Evolutionary conservation across 2,113 vertebrate genomes (phyloP), one percentile per base, ranked within the genome.

Genomic region (Scopus umbretta): DNA sequence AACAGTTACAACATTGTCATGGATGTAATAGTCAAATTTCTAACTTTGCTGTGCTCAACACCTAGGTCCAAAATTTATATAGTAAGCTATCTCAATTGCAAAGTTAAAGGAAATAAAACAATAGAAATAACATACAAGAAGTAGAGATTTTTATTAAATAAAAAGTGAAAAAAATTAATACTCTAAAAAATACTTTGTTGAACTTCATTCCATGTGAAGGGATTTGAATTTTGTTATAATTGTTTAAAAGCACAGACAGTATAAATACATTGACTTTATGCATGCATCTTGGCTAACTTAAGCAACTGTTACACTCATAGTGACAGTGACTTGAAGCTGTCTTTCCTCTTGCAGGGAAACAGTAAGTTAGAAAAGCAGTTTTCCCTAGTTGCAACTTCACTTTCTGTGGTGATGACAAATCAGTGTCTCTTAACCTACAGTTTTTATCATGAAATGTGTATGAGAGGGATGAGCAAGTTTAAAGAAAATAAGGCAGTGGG

Each of bases 371-470:
- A 73, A 92, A 92, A 95, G 7, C 65, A 49, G 65, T 80, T 72
- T 88, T 94, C 40, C 47, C 17, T 75, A 63, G 55, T 4, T 72
- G 67, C 52, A 92, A 82, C 38, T 95, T 91, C 75, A 29, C 43
- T 95, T 94, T 95, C 72, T 49, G 15, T 59, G 43, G 45, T 83
- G 47, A 74, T 74, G 80, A 90, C 38, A 96, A 93, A 94, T 85
- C 86, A 86, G 49, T 29, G 21, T 29, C 74, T 96, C 74, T 94
- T 92, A 97, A 92, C 52, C 93, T 96, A 30, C 34, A 82, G 49
- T 68, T 88, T 96, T 97, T 79, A 83, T 95, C 56, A 80, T 75
- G 62, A 94, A 93, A 90, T 72, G 38, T 75, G 42, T 65, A 65
- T 89, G 93, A 72, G 42, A 65, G 17, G 58, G 45, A 93, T 61